Evolutionary conservation across 1,140 invertebrate genomes (phyloP).

Genomic region (Pararge aegeria): DNA sequence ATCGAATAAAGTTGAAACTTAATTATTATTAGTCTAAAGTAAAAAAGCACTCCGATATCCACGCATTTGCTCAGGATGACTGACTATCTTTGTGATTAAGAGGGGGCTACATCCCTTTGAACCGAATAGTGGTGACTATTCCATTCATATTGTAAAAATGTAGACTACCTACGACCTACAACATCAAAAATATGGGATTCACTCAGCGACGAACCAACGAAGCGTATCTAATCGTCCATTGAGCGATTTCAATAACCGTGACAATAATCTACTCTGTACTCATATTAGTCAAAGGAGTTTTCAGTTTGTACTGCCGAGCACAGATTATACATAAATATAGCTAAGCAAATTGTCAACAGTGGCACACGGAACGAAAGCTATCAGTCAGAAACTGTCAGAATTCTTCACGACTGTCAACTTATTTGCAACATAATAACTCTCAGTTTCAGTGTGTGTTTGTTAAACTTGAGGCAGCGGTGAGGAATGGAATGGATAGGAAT

Average conservation of each 20-base stretch:
- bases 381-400: conserved; percentile 44
- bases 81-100: too few species aligned
- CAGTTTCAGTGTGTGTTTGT: conserved; percentile 21
- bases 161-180: not conserved
- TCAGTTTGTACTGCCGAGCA: conserved; percentile 16
- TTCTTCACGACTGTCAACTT: conserved; percentile 63
- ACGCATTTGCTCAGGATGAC: too few species aligned
- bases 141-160: too few species aligned
- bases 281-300: conserved; percentile 19
- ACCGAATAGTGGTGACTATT: too few species aligned
- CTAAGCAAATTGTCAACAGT: conserved; percentile 31
- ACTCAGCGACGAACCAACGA: conserved; percentile 21
- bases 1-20: too few species aligned
- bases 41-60: too few species aligned
- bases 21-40: too few species aligned
- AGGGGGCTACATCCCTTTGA: too few species aligned
- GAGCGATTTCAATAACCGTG: conserved; percentile 25
- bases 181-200: conserved; percentile 16
- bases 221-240: conserved; percentile 27
- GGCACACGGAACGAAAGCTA: conserved; percentile 59
- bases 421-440: conserved; percentile 62
- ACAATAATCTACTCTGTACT: conserved; percentile 9
- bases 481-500: too few species aligned
- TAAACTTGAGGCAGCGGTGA: conserved; percentile 10
- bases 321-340: conserved; percentile 30